Evolutionary conservation across 1,140 invertebrate genomes (phyloP).

Genomic region (Marisa cornuarietis): DNA sequence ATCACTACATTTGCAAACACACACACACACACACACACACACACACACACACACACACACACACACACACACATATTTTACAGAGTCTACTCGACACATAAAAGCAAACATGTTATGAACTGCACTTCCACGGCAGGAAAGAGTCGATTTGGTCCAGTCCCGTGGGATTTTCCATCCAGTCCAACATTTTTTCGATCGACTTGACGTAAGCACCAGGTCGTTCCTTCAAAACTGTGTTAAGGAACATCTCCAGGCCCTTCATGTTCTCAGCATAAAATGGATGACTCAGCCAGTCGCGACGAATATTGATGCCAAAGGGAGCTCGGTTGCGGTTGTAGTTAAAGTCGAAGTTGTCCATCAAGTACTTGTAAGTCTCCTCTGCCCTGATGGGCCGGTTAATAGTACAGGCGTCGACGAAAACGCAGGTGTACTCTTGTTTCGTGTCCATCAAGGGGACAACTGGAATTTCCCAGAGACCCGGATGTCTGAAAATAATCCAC

Average conservation of each 20-base stretch:
- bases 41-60: no score
- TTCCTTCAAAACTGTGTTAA: constrained; percentile 30
- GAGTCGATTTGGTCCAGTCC: constrained; percentile 15
- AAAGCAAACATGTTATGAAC: no score
- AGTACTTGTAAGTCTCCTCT: constrained; percentile 44
- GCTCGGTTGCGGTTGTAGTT: constrained; percentile 46
- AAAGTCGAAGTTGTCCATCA: constrained; percentile 46
- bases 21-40: no score
- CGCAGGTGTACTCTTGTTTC: constrained; percentile 41
- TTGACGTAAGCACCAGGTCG: constrained; percentile 91
- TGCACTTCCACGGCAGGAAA: constrained; percentile 19
- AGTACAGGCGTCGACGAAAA: constrained; percentile 51
- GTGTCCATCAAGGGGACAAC: constrained; percentile 41
- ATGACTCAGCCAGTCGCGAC: constrained; percentile 47
- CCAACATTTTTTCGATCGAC: constrained; percentile 89
- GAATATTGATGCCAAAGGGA: constrained; percentile 54
- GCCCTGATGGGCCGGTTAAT: constrained; percentile 27
- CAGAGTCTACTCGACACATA: no score
- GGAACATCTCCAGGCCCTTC: constrained; percentile 41
- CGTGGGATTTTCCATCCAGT: constrained; percentile 92
- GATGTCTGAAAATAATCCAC: not conserved
- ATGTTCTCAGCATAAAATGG: constrained; percentile 22
- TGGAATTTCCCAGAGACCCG: constrained; percentile 51
- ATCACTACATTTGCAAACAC: no score
- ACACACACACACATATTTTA: no score